Evolutionary conservation across 2,888 invertebrate genomes (phyloP).

Genomic region (Nomada ferruginata): DNA sequence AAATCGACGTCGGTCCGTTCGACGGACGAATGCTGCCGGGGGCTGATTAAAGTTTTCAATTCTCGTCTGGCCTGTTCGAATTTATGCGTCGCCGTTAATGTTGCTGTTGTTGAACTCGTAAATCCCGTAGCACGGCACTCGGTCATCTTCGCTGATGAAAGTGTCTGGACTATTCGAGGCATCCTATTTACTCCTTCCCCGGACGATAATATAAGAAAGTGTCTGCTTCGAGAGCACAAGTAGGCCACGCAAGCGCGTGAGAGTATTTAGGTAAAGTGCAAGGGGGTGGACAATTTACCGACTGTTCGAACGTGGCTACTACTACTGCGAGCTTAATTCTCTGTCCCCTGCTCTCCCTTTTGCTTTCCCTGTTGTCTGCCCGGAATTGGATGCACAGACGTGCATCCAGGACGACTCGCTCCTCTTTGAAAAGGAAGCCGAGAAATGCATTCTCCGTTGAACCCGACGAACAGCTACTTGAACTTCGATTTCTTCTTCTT

Average conservation of each 20-base stretch:
- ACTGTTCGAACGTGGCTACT: conserved; percentile 67
- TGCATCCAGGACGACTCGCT: not conserved
- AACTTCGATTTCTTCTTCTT: not conserved
- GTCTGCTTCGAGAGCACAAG: not conserved
- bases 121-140: not conserved
- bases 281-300: conserved; percentile 70
- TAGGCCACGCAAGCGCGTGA: not conserved
- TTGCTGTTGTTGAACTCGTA: not conserved
- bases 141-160: conserved; percentile 16
- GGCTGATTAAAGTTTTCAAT: conserved; percentile 3
- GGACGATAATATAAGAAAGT: conserved; percentile 12
- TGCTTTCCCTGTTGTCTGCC: conserved; percentile 17
- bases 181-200: not conserved
- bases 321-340: conserved; percentile 33
- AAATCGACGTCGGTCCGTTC: conserved; percentile 8
- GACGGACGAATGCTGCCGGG: not conserved
- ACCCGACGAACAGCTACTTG: not conserved
- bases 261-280: conserved; percentile 49
- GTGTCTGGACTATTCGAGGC: not conserved
- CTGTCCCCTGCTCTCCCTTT: conserved; percentile 28
- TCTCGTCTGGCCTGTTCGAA: not conserved
- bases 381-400: conserved; percentile 16
- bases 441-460: not conserved
- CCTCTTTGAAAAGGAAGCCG: not conserved
- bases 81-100: not conserved